Evolutionary conservation across 2,797 vertebrate genomes (phyloP).

Genomic region (Micrastur ruficollis): DNA sequence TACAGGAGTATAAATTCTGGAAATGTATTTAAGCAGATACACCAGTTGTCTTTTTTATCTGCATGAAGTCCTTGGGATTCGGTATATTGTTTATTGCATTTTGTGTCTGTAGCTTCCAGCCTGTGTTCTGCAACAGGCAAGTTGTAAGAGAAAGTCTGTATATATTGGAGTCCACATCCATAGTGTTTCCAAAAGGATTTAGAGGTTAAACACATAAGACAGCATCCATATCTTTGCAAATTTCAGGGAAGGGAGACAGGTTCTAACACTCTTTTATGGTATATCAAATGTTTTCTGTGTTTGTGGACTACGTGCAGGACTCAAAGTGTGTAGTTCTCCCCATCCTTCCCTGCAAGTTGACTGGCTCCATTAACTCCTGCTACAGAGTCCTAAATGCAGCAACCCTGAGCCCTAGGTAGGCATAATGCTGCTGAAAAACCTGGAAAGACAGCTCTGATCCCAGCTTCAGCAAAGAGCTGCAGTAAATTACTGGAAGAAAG

Average conservation of each 20-base stretch:
- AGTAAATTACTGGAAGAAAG: background rate
- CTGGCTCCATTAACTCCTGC: background rate
- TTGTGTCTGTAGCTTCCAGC: background rate
- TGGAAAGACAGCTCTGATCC: background rate
- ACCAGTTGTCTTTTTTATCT: background rate
- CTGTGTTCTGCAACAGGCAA: rapidly evolving
- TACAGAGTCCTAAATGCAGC: background rate
- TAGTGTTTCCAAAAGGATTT: background rate
- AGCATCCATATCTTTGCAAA: background rate
- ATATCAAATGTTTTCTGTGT: background rate
- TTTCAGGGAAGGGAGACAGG: background rate
- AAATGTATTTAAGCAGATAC: background rate
- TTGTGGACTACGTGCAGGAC: background rate
- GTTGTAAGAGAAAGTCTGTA: background rate
- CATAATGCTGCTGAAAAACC: background rate
- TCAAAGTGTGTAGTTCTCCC: background rate
- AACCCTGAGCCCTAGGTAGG: background rate
- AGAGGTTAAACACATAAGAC: background rate
- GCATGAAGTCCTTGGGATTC: background rate
- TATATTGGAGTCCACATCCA: background rate
- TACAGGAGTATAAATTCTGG: background rate
- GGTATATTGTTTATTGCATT: background rate
- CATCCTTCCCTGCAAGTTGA: background rate
- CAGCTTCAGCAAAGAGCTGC: background rate
- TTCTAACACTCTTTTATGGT: background rate